Evolutionary conservation across 2,113 vertebrate genomes (phyloP), one percentile per base, ranked within the genome.

Genomic region (Hiodon alosoides): DNA sequence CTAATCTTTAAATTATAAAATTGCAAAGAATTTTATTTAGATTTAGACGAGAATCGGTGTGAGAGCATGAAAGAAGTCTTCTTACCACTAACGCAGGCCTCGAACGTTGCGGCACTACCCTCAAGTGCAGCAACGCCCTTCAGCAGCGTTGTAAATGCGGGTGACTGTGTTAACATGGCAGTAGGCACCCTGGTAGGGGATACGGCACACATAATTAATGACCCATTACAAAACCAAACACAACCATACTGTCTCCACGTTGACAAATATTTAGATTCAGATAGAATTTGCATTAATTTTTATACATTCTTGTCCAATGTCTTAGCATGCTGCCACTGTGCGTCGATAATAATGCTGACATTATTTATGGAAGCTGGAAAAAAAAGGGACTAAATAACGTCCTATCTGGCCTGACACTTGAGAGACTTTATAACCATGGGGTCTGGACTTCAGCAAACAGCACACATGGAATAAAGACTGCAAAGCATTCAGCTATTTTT

Each of bases 121-220:
- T 99, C 97, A 78, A 99, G 95, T 98, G 93, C 97, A 91, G 98
- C 97, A 90, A 97, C 95, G 64, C 96, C 99, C 93, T 99, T 95
- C 84, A 99, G 90, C 0, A 95, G 97, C 91, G 97, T 95, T 1
- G 88, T 95, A 85, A 98, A 98, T 5, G 95, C 96, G 80, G 96
- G 97, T 50, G 97, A 95, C 89, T 97, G 94, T 58, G 93, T 94
- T 47, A 94, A 83, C 97, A 99, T 99, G 89, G 87, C 93, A 83
- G 80, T 84, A 87, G 95, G 93, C 95, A 96, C 94, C 94, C 96
- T 98, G 88, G 67, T 53, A 64, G 87, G 75, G 80, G 67, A 68
- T 64, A 76, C 8, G 81, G 4, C 76, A 54, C 17, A 75, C 55
- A 54, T 59, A 75, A 75, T 3, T 9, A 59, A 11, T 59, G 9